Percentiles rank a stretch among this genome's conserved stretches.
Conservation (phyloP, 2,797 vertebrate genomes). For the Cheirogaleus major region DNA sequence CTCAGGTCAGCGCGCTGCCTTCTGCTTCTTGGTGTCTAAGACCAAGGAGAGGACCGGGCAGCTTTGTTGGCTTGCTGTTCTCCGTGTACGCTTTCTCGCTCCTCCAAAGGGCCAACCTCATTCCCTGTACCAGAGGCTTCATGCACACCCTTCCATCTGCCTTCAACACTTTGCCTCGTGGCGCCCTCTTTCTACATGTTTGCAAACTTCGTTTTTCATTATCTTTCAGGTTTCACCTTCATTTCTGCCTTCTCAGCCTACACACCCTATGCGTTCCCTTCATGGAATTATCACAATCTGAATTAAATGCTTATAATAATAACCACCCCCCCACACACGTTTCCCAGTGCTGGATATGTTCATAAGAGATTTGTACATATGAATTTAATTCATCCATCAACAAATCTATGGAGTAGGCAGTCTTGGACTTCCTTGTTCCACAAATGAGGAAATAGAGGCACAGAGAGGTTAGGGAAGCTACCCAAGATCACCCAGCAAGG, state of each 20-base stretch:
- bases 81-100: background rate
- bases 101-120: background rate
- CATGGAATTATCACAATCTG: background rate
- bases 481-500: background rate
- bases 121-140: background rate
- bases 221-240: background rate
- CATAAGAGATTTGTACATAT: background rate
- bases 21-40: background rate
- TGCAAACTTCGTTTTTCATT: background rate
- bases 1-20: background rate
- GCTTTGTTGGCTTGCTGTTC: background rate
- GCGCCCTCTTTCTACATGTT: fast-evolving
- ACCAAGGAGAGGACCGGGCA: background rate
- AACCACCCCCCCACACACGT: background rate
- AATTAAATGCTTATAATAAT: background rate
- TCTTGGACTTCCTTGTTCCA: background rate
- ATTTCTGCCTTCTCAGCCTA: background rate
- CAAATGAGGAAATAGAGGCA: background rate
- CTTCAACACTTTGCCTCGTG: background rate
- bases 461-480: background rate
- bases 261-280: background rate
- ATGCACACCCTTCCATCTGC: background rate
- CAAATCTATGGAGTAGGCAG: background rate
- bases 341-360: background rate
- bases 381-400: background rate